Base-by-base conservation (phyloP, 2,113 vertebrate species). In the Gallinago jamesoni region DNA sequence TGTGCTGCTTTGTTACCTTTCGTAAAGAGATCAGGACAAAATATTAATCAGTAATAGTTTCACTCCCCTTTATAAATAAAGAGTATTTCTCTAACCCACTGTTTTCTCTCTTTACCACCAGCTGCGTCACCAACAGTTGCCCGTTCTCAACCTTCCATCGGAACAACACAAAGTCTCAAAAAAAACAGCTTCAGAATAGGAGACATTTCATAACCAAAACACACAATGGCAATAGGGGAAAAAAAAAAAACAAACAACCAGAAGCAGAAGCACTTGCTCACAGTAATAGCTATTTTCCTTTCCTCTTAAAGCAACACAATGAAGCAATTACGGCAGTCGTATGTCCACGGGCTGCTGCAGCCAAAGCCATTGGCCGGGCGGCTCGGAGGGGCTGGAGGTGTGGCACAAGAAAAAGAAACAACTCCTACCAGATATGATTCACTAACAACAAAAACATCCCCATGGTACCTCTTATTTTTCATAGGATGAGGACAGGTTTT, bases 391-490 rank as follows among this genome's bases (percentile, higher is more conserved):
- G 87, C 76, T 72, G 93, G 86, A 94, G 88, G 53, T 67, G 89
- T 82, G 93, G 92, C 87, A 79, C 62, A 89, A 95, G 68, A 35
- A 89, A 90, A 93, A 94, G 74, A 84, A 95, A 93, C 75, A 94
- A 93, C 82, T 97, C 90, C 95, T 90, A 97, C 96, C 35, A 79
- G 95, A 96, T 88, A 90, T 98, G 97, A 98, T 97, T 98, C 98
- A 98, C 87, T 93, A 94, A 89, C 69, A 97, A 95, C 67, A 96
- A 97, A 94, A 98, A 96, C 95, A 97, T 95, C 78, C 91, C 47
- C 78, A 37, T 48, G 76, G 78, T 70, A 96, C 94, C 83, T 97
- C 86, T 91, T 83, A 68, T 82, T 98, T 98, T 96, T 97, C 95
- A 95, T 81, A 85, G 74, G 66, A 94, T 94, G 94, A 96, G 80